Evolutionary conservation across 2,888 invertebrate species (phyloP).

Genomic region (Cistogaster globosa): DNA sequence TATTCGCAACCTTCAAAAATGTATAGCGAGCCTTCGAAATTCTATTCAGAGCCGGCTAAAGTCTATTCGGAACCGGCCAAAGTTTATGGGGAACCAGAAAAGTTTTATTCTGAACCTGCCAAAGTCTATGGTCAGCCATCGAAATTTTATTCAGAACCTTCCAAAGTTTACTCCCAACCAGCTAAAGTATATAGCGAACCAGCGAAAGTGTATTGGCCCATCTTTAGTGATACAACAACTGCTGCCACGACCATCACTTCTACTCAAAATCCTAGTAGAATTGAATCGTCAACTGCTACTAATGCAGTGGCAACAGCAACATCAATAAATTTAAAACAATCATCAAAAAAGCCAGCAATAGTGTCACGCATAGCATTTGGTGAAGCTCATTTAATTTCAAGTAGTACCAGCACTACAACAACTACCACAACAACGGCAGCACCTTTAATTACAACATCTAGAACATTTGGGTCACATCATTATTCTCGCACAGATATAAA

Average conservation of each 20-base stretch:
- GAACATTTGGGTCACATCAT: conserved; percentile 64
- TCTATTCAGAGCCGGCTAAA: conserved; percentile 86
- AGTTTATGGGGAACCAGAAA: conserved; percentile 84
- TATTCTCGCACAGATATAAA: conserved; percentile 65
- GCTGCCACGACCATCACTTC: conserved; percentile 64
- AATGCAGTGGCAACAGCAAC: conserved; percentile 21
- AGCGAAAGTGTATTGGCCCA: conserved; percentile 84
- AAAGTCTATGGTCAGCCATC: conserved; percentile 85
- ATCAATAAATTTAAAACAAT: conserved; percentile 74
- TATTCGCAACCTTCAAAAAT: conserved; percentile 84
- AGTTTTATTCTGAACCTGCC: conserved; percentile 84
- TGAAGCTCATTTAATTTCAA: conserved; percentile 76
- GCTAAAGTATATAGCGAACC: conserved; percentile 85
- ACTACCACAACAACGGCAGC: conserved; percentile 49
- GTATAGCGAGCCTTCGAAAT: conserved; percentile 84
- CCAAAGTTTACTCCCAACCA: conserved; percentile 85
- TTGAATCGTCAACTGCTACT: conserved; percentile 28
- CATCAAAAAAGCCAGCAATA: conserved; percentile 79
- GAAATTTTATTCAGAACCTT: conserved; percentile 85
- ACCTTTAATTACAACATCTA: conserved; percentile 55
- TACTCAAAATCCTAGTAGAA: conserved; percentile 63
- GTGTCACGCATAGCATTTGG: conserved; percentile 81
- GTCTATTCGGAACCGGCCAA: conserved; percentile 85
- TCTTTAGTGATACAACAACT: conserved; percentile 61
- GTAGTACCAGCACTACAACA: conserved; percentile 42